Base-by-base conservation (phyloP, 2,797 vertebrate species). In the Sebastes ruberrimus region DNA sequence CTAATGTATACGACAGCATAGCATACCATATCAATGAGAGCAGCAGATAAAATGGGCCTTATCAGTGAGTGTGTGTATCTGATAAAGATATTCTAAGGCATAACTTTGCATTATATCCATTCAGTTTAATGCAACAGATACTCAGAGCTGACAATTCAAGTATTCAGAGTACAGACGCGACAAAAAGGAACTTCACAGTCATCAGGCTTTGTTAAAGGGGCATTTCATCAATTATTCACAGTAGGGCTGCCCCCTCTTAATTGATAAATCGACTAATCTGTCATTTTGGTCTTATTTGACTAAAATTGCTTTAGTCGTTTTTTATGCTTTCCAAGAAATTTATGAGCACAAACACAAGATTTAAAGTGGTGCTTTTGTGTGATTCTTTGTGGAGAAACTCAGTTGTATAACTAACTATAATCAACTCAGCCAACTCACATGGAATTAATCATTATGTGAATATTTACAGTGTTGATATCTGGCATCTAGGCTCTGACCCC, bases 161-260 rank as follows among this genome's bases (percentile, higher is more conserved):
- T 30, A 33, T 2, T 33, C 23, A 69, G 9, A 61, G 11, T 23
- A 63, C 27, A 27, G n/a, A 14, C 4, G 1, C 1, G 11, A 75
- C 20, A 68, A 68, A 71, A 71, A 70, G 5, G 32, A 71, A 63
- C 23, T 81, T 55, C 33, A 35, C 71, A 60, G 57, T 33, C 57
- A 56, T 65, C 22, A 38, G 27, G 32, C 35, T 76, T 62, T 80
- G 33, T 53, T 76, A 42, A 76, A 60, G 22, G 22, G 25, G 14
- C 16, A 27, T 71, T 74, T 67, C 49, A 67, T 70, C 38, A 71
- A 52, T 62, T 49, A 9, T 16, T 74, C 10, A 57, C 30, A 35
- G 33, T 35, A 35, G 33, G 33, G 33, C 4, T 11, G 1, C n/a
- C n/a, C n/a, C n/a, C n/a, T n/a, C n/a, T n/a, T n/a, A n/a, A n/a